Percentiles rank a stretch among this genome's conserved stretches.
phyloP scores from a whole-genome alignment of 2,113 vertebrate genomes.

The Anoura caudifer region DNA sequence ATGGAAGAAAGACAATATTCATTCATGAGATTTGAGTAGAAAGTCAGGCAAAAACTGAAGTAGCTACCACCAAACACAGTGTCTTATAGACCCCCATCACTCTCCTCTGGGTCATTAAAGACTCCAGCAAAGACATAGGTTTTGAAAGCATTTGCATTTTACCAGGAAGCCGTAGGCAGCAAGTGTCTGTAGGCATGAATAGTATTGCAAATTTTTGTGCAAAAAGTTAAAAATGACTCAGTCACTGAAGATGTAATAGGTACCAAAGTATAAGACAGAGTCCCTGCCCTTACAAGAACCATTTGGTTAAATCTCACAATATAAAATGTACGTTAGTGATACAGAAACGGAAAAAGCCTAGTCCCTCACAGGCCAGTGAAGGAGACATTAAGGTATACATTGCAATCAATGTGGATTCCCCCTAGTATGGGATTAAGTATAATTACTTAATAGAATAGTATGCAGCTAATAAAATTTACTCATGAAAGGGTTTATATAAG shows the following conservation, averaged over 20 bases:
- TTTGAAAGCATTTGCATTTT: not conserved
- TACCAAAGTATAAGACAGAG: not conserved
- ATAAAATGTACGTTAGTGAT: not conserved
- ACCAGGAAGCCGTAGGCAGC: not conserved
- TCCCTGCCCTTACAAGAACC: not conserved
- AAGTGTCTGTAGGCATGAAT: not conserved
- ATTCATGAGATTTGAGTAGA: not conserved
- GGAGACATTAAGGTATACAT: not conserved
- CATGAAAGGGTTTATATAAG: not conserved
- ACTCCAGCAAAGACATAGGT: not conserved
- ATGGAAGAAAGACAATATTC: not conserved
- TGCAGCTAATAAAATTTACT: not conserved
- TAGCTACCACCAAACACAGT: not conserved
- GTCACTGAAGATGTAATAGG: not conserved
- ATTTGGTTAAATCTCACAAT: not conserved
- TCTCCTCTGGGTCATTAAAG: not conserved
- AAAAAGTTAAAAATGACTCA: conserved; percentile 5
- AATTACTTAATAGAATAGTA: not conserved
- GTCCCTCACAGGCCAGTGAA: not conserved
- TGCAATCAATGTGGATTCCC: not conserved
- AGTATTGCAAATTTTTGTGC: not conserved
- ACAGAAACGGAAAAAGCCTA: not conserved
- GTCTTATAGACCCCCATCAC: not conserved
- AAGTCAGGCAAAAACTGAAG: not conserved
- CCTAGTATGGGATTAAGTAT: not conserved